Base-by-base conservation (phyloP, 2,113 vertebrate species). In the Probosciger aterrimus region DNA sequence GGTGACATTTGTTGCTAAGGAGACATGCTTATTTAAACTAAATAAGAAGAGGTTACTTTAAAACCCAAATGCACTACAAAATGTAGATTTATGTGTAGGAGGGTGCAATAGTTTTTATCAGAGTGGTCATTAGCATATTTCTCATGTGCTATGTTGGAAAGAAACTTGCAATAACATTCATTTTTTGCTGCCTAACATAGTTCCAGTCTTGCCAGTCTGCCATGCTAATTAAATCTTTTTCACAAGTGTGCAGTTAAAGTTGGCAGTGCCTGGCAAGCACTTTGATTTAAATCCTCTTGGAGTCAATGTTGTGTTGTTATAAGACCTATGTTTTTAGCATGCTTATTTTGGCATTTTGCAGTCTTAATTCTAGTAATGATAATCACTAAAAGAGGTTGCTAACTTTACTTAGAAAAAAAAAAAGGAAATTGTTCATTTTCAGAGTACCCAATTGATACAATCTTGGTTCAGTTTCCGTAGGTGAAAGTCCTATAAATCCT, bases 251-350 rank as follows among this genome's bases (percentile, higher is more conserved):
- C 49, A 93, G 41, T 96, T 91, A 91, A 84, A 96, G 18, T 52
- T 91, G 47, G 64, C 50, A 86, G 9, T 74, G 71, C 35, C 87
- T 53, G 60, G 52, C n/a, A 93, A 92, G 37, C 60, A 75, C 28
- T 97, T 96, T 80, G 86, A 95, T 77, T 83, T 90, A 95, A 93
- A 88, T 78, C 70, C 52, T 93, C 63, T 93, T 96, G 82, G 59
- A 96, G 55, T 94, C 87, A 64, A 92, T 89, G 73, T 77, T 92
- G 27, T 30, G 37, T 93, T 86, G 31, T 53, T 91, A 22, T 47
- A 93, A 4, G 69, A 75, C 1, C 22, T 64, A 50, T 52, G 43
- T 44, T 92, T 95, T 70, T 70, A 74, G 20, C 47, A 49, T 90
- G 49, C 57, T 94, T 95, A 49, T 60, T 86, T 92, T 83, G 73